Conservation (phyloP, 2,888 invertebrate species). For the Heliconius hortense region DNA sequence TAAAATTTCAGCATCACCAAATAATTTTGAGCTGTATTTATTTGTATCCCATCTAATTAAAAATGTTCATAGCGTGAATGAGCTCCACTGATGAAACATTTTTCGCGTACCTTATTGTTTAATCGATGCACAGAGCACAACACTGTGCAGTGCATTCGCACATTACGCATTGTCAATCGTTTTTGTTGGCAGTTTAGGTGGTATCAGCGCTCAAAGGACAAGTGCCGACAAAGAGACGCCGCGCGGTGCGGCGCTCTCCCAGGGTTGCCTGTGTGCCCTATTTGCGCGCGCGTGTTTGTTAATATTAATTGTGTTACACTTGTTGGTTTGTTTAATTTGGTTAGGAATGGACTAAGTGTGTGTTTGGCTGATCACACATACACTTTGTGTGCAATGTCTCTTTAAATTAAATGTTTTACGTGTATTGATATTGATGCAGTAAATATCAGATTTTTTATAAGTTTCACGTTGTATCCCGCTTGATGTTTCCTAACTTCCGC, state of each 20-base stretch:
- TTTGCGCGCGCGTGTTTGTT: neutral
- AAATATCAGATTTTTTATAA: no score
- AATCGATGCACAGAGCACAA: conserved; percentile 27
- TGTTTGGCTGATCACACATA: neutral
- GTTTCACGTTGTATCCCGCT: no score
- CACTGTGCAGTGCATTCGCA: conserved; percentile 44
- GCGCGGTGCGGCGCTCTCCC: conserved; percentile 65
- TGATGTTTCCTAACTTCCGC: no score
- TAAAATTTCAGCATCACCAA: conserved; percentile 25
- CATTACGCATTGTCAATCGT: conserved; percentile 47
- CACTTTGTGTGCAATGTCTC: no score
- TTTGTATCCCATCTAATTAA: conserved; percentile 18
- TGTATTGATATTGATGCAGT: no score
- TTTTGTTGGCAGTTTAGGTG: conserved; percentile 51
- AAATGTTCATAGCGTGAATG: conserved; percentile 20
- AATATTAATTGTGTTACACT: neutral
- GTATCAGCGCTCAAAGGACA: conserved; percentile 66
- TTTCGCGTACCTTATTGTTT: conserved; percentile 23
- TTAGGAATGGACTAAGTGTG: neutral
- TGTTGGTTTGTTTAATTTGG: neutral
- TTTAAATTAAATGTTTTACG: no score
- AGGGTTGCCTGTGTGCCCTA: conserved; percentile 58
- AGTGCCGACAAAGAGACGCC: conserved; percentile 74
- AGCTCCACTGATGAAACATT: conserved; percentile 22
- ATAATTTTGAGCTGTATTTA: conserved; percentile 15